Evolutionary conservation across 2,113 vertebrate species (phyloP), one percentile per base, ranked within the genome.

Genomic region (Rhinolophus sinicus): DNA sequence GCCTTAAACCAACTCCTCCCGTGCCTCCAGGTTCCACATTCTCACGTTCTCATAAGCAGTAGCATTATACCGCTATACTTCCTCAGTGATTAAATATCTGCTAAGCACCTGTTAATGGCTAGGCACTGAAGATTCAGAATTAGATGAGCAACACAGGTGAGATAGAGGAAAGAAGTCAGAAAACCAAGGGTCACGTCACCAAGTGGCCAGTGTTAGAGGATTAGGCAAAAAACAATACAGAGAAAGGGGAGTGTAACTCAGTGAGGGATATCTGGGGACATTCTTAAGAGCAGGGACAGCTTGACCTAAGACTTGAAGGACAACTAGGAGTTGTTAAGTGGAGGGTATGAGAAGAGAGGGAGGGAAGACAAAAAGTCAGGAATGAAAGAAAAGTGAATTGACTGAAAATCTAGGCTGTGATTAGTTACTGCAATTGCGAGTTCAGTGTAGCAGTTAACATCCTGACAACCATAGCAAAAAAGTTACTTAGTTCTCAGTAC

Each of bases 371-470:
- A 30, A 58, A 88, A 54, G 60, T 87, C 40, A 88, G 26, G 35
- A 56, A 54, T 13, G 26, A 6, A 50, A 28, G 5, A 33, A 80
- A 67, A 78, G 44, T 54, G 24, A 80, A 54, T 87, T 82, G 9
- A 80, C 47, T 50, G 40, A 67, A 83, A 86, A 75, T 75, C 64
- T 77, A 52, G 50, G 16, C 52, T 91, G 6, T 54, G n/a, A 60
- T 85, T 89, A 73, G 16, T 77, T 85, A 50, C 60, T 93, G 47
- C 83, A 82, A 54, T 58, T 75, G 33, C 70, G 33, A 88, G 35
- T 75, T 94, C 90, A 96, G 75, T 24, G 7, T 50, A 26, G 13
- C 47, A 15, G 15, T 94, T 70, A 93, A 87, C 90, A 82, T 87
- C 15, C 81, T 73, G 69, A 88, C 18, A 90, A 28, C 19, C 47